Percentiles rank a stretch among this genome's conserved stretches.
phyloP scores from a whole-genome alignment of 1,140 invertebrate genomes.

The Aphis craccivora region DNA sequence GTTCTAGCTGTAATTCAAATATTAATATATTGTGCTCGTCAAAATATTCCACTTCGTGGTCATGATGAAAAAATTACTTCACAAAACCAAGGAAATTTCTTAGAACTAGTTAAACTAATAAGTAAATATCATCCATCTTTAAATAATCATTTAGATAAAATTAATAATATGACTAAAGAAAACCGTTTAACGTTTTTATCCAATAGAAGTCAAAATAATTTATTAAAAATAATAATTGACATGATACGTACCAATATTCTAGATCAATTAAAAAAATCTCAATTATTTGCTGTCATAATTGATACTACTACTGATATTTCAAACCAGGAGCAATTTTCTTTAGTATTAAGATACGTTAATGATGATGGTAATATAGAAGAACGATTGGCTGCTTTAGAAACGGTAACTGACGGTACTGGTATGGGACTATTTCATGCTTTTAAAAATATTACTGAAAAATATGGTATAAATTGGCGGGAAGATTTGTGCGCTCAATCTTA shows the following conservation, averaged over 20 bases:
- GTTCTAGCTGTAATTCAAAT: neutral
- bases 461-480: no score
- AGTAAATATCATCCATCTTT: slow-evolving; percentile 5
- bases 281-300: neutral
- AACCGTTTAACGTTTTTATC: no score
- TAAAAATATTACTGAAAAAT: neutral
- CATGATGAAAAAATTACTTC: slow-evolving; percentile 34
- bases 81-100: slow-evolving; percentile 20
- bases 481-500: no score
- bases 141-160: slow-evolving; percentile 15
- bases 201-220: no score
- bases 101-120: slow-evolving; percentile 23
- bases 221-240: no score
- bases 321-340: neutral
- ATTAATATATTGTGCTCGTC: slow-evolving; percentile 2
- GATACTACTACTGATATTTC: neutral
- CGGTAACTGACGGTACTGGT: neutral
- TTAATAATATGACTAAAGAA: neutral
- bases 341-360: no score
- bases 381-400: no score
- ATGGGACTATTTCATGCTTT: neutral
- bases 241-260: no score
- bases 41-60: slow-evolving; percentile 4
- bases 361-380: no score
- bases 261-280: no score